A percentile compares a stretch with the other conserved stretches of the same genome.
These are phyloP conservation scores for Porites australiensis DNA, from an alignment of 64 coral and sea anemone genomes.

Conservation along the genomic window DNA sequence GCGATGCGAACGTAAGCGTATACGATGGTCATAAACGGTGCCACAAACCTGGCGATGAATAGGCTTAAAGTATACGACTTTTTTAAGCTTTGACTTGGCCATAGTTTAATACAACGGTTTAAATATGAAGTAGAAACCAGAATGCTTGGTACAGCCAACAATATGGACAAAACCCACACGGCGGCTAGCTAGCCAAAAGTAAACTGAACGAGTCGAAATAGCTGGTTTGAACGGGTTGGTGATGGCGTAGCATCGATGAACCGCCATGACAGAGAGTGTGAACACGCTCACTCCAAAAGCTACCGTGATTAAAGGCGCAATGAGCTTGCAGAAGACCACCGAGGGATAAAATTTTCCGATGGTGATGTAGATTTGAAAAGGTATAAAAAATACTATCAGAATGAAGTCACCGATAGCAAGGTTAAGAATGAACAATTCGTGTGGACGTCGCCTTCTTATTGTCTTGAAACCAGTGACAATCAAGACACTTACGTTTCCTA, in stretches of 20 bases:
- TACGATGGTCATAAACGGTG: conserved; percentile 25
- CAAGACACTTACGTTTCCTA: conserved; percentile 34
- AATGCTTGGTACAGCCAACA: conserved; percentile 9
- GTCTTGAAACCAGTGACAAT: conserved; percentile 19
- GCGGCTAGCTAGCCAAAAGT: neutral
- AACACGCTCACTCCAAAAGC: conserved; percentile 33
- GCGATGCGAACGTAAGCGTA: conserved; percentile 45
- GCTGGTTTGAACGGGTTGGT: conserved; percentile 51
- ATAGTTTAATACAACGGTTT: neutral
- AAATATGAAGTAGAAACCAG: neutral
- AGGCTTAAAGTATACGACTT: conserved; percentile 1
- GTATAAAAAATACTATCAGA: conserved; percentile 33
- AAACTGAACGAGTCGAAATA: conserved; percentile 23
- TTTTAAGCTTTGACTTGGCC: conserved; percentile 13
- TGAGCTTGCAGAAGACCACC: conserved; percentile 10
- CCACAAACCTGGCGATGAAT: conserved; percentile 11
- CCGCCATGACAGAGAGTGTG: conserved; percentile 47
- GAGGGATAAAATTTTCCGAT: neutral
- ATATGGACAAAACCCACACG: conserved; percentile 38
- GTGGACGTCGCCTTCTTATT: neutral
- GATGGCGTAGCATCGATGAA: conserved; percentile 50
- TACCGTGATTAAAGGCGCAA: conserved; percentile 26
- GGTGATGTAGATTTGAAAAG: conserved; percentile 21
- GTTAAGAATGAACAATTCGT: conserved; percentile 56
- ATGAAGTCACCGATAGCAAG: conserved; percentile 38